Evolutionary conservation across 2,888 invertebrate species (phyloP).

Genomic region (Vannuccia rotundouncinata): DNA sequence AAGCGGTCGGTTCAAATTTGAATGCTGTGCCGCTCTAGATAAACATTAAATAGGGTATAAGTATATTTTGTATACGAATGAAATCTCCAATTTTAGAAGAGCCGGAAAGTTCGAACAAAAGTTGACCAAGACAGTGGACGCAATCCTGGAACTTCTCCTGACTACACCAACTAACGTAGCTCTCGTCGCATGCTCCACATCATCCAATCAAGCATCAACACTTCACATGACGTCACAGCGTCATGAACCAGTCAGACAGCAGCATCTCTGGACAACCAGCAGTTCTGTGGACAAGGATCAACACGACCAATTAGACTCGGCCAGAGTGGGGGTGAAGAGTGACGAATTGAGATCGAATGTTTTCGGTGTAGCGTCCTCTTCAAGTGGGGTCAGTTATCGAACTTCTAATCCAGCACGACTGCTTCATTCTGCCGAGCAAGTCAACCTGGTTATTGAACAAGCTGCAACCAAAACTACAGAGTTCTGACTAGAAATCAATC

Average conservation of each 20-base stretch:
- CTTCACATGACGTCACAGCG: too few relatives aligned
- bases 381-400: too few relatives aligned
- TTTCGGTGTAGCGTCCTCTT: not conserved
- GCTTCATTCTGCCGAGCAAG: not conserved
- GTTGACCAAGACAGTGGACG: not conserved
- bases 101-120: not conserved
- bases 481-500: not conserved
- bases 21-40: too few relatives aligned
- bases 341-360: not conserved
- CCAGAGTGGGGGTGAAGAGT: not conserved
- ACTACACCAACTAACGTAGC: not conserved
- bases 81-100: not conserved
- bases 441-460: not conserved
- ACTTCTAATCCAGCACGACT: not conserved
- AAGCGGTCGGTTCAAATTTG: too few relatives aligned
- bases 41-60: too few relatives aligned
- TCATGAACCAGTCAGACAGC: not conserved
- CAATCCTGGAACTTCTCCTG: not conserved
- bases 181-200: not conserved
- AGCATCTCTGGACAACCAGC: not conserved
- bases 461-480: not conserved
- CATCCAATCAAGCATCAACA: not conserved
- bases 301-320: not conserved
- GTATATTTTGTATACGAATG: not conserved
- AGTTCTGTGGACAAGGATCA: not conserved